Percentiles rank a stretch among this genome's conserved stretches.
Conservation (phyloP, 2,888 invertebrate genomes). For the Molorchus minor region DNA sequence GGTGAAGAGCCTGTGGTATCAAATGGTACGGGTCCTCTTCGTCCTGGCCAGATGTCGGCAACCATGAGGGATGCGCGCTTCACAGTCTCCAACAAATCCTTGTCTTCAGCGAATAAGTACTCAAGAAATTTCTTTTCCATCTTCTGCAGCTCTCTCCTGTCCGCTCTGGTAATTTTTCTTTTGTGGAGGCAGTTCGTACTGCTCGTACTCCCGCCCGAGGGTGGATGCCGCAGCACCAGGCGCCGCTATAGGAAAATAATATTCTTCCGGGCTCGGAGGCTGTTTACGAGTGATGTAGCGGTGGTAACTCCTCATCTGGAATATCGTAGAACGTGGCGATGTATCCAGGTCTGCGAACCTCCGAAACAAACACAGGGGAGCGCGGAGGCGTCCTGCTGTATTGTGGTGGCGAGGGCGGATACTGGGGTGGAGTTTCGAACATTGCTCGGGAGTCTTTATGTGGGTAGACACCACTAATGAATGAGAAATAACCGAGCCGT, state of each 20-base stretch:
- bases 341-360: background rate
- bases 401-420: background rate
- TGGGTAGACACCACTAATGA: no score
- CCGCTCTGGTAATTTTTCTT: background rate
- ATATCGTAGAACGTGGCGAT: background rate
- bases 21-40: slow-evolving; percentile 14
- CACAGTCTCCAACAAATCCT: slow-evolving; percentile 19
- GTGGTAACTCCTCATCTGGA: background rate
- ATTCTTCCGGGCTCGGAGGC: no score
- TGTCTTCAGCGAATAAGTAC: slow-evolving; percentile 24
- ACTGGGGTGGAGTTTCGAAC: no score
- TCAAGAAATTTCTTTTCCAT: slow-evolving; percentile 20
- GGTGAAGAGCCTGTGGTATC: background rate
- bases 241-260: background rate
- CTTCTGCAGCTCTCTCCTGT: background rate
- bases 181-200: slow-evolving; percentile 1
- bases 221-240: background rate
- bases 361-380: slow-evolving; percentile 2
- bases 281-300: no score
- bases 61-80: slow-evolving; percentile 21
- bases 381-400: no score
- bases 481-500: no score
- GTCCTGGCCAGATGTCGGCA: slow-evolving; percentile 23
- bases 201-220: background rate
- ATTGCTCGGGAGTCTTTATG: no score